Evolutionary conservation across 2,113 vertebrate genomes (phyloP).

Genomic region (Monopterus albus): DNA sequence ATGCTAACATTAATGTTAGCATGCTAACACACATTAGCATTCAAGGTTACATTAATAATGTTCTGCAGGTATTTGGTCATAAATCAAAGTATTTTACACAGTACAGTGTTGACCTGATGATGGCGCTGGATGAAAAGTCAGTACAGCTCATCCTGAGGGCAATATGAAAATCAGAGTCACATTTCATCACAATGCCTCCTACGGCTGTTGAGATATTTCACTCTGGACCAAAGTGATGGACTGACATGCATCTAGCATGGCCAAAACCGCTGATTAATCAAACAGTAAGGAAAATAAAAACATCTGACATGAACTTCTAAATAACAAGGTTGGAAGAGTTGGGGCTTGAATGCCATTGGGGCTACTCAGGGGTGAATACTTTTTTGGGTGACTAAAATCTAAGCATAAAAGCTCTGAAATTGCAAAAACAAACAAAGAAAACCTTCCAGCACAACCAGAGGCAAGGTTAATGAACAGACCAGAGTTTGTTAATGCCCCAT

Average conservation of each 20-base stretch:
- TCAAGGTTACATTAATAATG: too few species aligned
- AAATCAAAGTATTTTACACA: neutral
- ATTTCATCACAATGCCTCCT: neutral
- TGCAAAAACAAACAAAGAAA: slow-evolving; percentile 6
- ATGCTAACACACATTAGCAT: too few species aligned
- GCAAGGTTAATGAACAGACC: slow-evolving; percentile 45
- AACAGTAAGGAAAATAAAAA: too few species aligned
- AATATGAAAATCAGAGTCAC: neutral
- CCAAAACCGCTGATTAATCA: neutral
- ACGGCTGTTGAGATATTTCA: neutral
- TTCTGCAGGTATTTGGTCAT: too few species aligned
- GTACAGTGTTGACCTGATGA: too few species aligned
- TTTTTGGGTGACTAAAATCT: neutral
- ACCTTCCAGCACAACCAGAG: slow-evolving; percentile 53
- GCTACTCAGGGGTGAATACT: neutral
- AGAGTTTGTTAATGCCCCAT: slow-evolving; percentile 47
- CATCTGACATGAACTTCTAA: neutral
- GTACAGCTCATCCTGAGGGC: neutral
- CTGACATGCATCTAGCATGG: slow-evolving; percentile 18
- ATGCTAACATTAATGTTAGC: too few species aligned
- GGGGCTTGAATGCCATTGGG: neutral
- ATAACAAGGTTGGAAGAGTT: neutral
- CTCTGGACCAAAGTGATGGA: neutral
- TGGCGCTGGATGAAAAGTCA: too few species aligned
- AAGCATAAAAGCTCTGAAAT: slow-evolving; percentile 8